Evolutionary conservation across 1,140 invertebrate species (phyloP).

Genomic region (Paraescarpia echinospica): DNA sequence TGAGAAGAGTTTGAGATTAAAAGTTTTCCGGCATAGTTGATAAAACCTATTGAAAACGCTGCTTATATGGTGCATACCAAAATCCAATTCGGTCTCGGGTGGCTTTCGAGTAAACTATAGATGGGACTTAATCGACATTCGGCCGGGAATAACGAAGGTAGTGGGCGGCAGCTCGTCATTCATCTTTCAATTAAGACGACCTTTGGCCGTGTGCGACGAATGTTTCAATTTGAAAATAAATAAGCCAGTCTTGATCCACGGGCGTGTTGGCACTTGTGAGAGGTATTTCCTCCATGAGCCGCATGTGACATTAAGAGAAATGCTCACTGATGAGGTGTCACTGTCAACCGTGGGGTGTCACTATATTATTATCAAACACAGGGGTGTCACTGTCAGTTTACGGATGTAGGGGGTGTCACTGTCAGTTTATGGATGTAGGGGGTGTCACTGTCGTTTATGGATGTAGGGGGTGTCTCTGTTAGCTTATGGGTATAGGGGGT

Average conservation of each 20-base stretch:
- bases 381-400: too few relatives aligned
- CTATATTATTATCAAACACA: not conserved
- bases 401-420: too few relatives aligned
- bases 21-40: not conserved
- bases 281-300: not conserved
- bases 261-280: not conserved
- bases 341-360: not conserved
- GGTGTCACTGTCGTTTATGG: too few relatives aligned
- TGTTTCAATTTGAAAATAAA: conserved; percentile 1
- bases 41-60: not conserved
- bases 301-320: not conserved
- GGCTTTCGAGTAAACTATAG: not conserved
- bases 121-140: not conserved
- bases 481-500: too few relatives aligned
- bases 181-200: not conserved
- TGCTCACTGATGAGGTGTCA: not conserved
- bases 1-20: too few relatives aligned
- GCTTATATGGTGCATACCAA: not conserved
- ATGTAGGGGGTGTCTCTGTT: too few relatives aligned
- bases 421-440: too few relatives aligned
- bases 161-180: not conserved
- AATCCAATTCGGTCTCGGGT: not conserved
- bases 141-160: not conserved
- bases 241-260: not conserved
- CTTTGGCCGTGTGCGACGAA: not conserved